Evolutionary conservation across 2,797 vertebrate genomes (phyloP).

Genomic region (Podarcis siculus): DNA sequence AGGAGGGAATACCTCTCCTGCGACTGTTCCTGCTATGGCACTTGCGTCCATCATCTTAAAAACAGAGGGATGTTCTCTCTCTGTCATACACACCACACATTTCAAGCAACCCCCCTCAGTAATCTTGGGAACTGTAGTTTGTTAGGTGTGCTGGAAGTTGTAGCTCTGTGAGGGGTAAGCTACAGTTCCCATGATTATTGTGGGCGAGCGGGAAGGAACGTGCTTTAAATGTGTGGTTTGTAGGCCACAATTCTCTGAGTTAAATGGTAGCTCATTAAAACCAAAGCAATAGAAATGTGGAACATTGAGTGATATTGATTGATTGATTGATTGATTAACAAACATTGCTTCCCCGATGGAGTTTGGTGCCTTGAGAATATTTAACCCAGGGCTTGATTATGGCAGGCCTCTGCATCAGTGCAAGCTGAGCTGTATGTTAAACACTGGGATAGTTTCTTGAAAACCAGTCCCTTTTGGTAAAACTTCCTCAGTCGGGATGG

Average conservation of each 20-base stretch:
- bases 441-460: accelerated
- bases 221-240: background rate
- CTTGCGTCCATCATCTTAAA: no score
- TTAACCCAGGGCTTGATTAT: accelerated
- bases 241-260: background rate
- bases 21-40: no score
- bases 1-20: no score
- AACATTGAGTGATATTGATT: background rate
- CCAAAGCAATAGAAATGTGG: no score
- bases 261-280: background rate
- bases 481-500: background rate
- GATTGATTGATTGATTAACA: background rate
- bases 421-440: accelerated
- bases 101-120: background rate
- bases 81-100: no score
- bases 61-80: no score
- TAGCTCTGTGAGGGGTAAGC: no score
- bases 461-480: background rate
- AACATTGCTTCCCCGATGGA: background rate
- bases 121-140: background rate
- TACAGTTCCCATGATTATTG: no score
- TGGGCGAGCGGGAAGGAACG: accelerated
- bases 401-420: accelerated
- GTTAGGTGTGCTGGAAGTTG: no score
- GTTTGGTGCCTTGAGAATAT: accelerated